phyloP scores from a whole-genome alignment of 2,113 vertebrate species.

The Pseudopipra pipra region DNA sequence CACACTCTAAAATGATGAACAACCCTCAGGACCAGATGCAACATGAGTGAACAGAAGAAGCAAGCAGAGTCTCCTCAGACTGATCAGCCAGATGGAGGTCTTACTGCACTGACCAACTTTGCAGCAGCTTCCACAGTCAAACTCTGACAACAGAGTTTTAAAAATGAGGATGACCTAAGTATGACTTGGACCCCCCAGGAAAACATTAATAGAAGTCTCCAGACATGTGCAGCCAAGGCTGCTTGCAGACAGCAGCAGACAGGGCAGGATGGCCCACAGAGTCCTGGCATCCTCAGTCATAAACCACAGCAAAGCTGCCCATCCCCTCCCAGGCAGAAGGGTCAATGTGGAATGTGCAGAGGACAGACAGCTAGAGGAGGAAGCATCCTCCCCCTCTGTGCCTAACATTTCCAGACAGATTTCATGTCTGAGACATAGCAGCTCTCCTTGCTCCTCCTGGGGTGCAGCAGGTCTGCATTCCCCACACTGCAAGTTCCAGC shows the following conservation, averaged over 20 bases:
- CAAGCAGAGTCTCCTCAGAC: not conserved
- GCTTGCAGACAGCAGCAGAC: not conserved
- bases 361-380: not conserved
- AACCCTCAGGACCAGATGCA: not conserved
- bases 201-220: not conserved
- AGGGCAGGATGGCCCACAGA: conserved; percentile 5
- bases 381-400: not conserved
- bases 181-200: not conserved
- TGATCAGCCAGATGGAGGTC: not conserved
- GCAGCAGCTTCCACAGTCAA: not conserved
- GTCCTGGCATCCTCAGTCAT: conserved; percentile 14
- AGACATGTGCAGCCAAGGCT: not conserved
- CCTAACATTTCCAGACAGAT: conserved; percentile 30
- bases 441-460: not conserved
- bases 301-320: conserved; percentile 21
- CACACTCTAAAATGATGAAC: not conserved
- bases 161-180: not conserved
- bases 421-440: not conserved
- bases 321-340: not conserved
- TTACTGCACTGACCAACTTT: not conserved
- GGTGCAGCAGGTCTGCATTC: not conserved
- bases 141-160: not conserved
- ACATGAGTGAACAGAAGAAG: not conserved
- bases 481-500: not conserved
- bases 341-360: not conserved